Evolutionary conservation across 2,888 invertebrate species (phyloP).

Genomic region (Mythimna vitellina): DNA sequence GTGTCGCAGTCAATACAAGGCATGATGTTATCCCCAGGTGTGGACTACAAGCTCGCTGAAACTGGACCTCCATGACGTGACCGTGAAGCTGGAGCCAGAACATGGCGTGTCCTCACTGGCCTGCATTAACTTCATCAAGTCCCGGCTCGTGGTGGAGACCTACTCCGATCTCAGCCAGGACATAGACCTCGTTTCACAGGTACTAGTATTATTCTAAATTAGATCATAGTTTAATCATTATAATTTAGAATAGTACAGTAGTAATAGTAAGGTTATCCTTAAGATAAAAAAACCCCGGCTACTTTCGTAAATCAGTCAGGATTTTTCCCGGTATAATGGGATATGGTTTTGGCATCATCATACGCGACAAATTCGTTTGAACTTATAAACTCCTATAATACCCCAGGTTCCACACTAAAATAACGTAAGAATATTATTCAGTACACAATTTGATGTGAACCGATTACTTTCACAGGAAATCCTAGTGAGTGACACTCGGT

Average conservation of each 20-base stretch:
- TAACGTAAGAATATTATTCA: too few relatives aligned
- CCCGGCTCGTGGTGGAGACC: constrained; percentile 95
- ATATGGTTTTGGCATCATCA: too few relatives aligned
- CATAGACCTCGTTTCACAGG: constrained; percentile 97
- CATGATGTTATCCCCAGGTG: constrained; percentile 78
- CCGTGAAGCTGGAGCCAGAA: constrained; percentile 92
- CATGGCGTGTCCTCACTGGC: constrained; percentile 92
- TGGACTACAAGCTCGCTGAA: constrained; percentile 95
- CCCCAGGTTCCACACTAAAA: too few relatives aligned
- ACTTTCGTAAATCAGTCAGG: too few relatives aligned
- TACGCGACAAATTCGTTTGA: too few relatives aligned
- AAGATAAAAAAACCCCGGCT: too few relatives aligned
- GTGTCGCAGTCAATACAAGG: neutral
- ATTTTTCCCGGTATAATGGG: too few relatives aligned
- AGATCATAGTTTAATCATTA: too few relatives aligned
- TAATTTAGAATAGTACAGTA: too few relatives aligned
- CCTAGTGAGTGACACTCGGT: constrained; percentile 94
- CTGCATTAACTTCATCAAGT: constrained; percentile 97
- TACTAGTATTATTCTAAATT: constrained; percentile 55
- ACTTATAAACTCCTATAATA: too few relatives aligned
- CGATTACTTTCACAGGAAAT: constrained; percentile 90
- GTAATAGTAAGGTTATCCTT: too few relatives aligned
- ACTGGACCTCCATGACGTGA: constrained; percentile 96
- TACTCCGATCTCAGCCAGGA: constrained; percentile 97
- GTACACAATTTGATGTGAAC: too few relatives aligned